phyloP scores from a whole-genome alignment of 2,113 vertebrate species.

The Strigops habroptila region DNA sequence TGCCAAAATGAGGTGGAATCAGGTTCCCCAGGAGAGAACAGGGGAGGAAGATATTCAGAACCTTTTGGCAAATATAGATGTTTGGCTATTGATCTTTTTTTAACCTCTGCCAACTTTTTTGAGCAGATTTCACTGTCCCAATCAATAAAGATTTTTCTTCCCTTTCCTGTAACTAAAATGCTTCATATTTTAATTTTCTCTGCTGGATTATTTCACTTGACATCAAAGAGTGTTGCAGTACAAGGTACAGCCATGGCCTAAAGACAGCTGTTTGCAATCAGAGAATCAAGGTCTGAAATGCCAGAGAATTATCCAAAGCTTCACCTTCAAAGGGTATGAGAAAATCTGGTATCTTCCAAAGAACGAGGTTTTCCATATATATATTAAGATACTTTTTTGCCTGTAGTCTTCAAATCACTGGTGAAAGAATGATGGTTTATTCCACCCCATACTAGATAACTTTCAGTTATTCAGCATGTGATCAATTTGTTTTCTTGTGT shows the following conservation, averaged over 20 bases:
- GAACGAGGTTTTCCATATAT: slow-evolving; percentile 17
- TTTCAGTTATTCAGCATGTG: not conserved
- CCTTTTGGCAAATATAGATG: not conserved
- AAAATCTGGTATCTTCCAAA: slow-evolving; percentile 11
- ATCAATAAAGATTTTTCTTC: slow-evolving; percentile 28
- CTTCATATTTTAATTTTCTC: slow-evolving; percentile 48
- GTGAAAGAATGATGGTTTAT: not conserved
- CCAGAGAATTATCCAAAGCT: slow-evolving; percentile 34
- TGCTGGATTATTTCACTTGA: slow-evolving; percentile 39
- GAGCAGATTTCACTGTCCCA: not conserved
- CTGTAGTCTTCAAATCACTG: slow-evolving; percentile 26
- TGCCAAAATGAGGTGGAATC: not conserved
- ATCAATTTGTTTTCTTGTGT: slow-evolving; percentile 14
- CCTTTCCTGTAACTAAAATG: slow-evolving; percentile 33
- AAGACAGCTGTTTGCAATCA: slow-evolving; percentile 45
- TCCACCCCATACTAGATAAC: not conserved
- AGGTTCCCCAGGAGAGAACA: not conserved
- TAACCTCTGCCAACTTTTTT: slow-evolving; percentile 7
- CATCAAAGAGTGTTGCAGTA: slow-evolving; percentile 39
- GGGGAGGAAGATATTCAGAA: not conserved
- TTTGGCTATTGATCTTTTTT: slow-evolving; percentile 18
- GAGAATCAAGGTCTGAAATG: slow-evolving; percentile 21
- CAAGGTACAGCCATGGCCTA: slow-evolving; percentile 42
- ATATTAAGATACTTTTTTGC: not conserved
- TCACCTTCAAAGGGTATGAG: slow-evolving; percentile 45